Evolutionary conservation across 2,797 vertebrate species (phyloP).

Genomic region (Acipenser oxyrinchus): DNA sequence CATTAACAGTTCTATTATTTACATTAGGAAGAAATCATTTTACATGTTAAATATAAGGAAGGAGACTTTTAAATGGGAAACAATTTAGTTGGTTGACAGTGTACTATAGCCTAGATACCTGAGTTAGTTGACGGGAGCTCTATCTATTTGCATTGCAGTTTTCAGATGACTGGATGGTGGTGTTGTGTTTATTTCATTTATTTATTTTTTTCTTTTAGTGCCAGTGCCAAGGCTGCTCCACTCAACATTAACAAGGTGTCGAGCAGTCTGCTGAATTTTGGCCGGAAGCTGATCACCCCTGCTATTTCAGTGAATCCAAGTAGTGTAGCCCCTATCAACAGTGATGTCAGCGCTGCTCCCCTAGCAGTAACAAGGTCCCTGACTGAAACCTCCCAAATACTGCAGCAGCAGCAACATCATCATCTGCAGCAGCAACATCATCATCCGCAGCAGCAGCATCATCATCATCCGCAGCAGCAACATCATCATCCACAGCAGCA

Average conservation of each 20-base stretch:
- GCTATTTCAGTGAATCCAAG: conserved; percentile 41
- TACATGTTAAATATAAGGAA: too few relatives aligned
- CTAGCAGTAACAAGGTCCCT: not conserved
- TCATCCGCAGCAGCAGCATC: conserved; percentile 28
- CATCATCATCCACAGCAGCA: conserved; percentile 19
- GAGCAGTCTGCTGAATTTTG: conserved; percentile 64
- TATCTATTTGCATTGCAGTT: too few relatives aligned
- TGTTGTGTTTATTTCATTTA: not conserved
- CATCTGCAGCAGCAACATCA: conserved; percentile 7
- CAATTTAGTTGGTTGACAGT: too few relatives aligned
- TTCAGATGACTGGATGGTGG: too few relatives aligned
- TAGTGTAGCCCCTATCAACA: conserved; percentile 1
- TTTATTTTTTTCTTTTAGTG: conserved; percentile 28
- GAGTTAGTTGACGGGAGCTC: too few relatives aligned
- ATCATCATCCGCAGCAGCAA: conserved; percentile 22
- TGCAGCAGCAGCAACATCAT: conserved; percentile 6
- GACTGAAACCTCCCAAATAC: conserved; percentile 11
- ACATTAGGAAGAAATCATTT: too few relatives aligned
- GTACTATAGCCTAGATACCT: too few relatives aligned
- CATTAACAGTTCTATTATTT: too few relatives aligned
- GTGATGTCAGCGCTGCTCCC: conserved; percentile 14
- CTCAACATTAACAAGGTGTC: conserved; percentile 73
- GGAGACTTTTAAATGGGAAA: too few relatives aligned
- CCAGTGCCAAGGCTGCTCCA: conserved; percentile 51
- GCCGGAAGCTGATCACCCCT: conserved; percentile 64